Conservation (phyloP, 2,113 vertebrate genomes). For the Phylloscopus whistleri region DNA sequence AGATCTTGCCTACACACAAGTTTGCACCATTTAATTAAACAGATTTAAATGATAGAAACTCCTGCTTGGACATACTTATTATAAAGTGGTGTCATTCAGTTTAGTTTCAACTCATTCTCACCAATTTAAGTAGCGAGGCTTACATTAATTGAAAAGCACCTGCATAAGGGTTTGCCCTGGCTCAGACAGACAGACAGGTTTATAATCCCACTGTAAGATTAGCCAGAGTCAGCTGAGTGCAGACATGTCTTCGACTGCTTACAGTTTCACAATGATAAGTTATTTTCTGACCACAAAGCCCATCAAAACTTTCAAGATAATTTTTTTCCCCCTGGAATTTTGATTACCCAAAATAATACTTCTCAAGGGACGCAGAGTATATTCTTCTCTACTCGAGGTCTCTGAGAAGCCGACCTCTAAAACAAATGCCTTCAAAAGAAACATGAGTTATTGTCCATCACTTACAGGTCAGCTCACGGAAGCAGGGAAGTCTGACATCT, state of each 20-base stretch:
- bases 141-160: neutral
- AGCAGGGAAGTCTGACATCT: conserved; percentile 19
- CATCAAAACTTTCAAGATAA: neutral
- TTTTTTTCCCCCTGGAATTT: neutral
- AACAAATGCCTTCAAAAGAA: neutral
- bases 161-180: neutral
- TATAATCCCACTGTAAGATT: conserved; percentile 12
- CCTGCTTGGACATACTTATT: neutral
- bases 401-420: neutral
- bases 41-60: conserved; percentile 7
- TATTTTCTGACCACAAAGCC: neutral
- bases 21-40: neutral
- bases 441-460: neutral
- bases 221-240: neutral
- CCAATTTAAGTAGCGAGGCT: neutral
- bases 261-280: neutral
- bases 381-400: neutral
- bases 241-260: neutral
- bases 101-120: conserved; percentile 15
- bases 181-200: conserved; percentile 24
- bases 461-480: neutral
- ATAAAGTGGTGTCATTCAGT: neutral
- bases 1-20: neutral
- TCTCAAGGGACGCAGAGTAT: neutral
- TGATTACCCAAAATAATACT: neutral